Base-by-base conservation (phyloP, 1,140 invertebrate genomes). In the Meloidogyne floridensis region DNA sequence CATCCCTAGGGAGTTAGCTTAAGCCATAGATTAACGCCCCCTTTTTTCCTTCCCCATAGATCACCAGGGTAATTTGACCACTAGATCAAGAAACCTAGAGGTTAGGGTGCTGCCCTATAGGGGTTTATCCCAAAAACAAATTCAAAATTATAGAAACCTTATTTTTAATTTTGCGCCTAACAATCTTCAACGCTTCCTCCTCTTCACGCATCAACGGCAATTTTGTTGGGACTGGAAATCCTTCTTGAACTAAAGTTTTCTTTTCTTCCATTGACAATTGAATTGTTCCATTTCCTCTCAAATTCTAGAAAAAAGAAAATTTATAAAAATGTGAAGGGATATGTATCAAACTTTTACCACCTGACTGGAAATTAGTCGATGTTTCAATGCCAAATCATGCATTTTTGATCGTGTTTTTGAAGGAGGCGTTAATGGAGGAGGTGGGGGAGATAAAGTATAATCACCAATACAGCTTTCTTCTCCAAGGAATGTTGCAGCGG, bases 131-230 rank as follows among this genome's bases (percentile, higher is more conserved):
- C 18, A 51, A 69, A 53, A 56, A 20, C n/a, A 43, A 10, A 9
- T 91, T n/a, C n/a, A n/a, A n/a, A n/a, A n/a, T n/a, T n/a, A n/a
- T n/a, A n/a, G n/a, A n/a, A n/a, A n/a, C 91, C 87, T 92, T 92
- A 84, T 92, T 92, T 88, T 92, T 92, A 74, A 92, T 92, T 89
- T 92, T 92, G 71, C 92, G 83, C 72, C 92, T 84, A 77, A 92
- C 91, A 87, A 92, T 92, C 82, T 92, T 92, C 80, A 92, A 85
- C 84, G 92, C 91, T 87, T 92, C 92, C 82, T 92, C 92, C 83
- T 92, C 92, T 74, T 91, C 90, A 86, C 92, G 91, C 7, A 90
- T 91, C 10, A 92, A 87, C 51, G 92, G 92, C 43, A 92, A 87
- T 87, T 90, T 90, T 2, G 85, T 86, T 7, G 92, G 92, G 54